Base-by-base conservation (phyloP, 2,888 invertebrate species). In the Congeria kusceri region DNA sequence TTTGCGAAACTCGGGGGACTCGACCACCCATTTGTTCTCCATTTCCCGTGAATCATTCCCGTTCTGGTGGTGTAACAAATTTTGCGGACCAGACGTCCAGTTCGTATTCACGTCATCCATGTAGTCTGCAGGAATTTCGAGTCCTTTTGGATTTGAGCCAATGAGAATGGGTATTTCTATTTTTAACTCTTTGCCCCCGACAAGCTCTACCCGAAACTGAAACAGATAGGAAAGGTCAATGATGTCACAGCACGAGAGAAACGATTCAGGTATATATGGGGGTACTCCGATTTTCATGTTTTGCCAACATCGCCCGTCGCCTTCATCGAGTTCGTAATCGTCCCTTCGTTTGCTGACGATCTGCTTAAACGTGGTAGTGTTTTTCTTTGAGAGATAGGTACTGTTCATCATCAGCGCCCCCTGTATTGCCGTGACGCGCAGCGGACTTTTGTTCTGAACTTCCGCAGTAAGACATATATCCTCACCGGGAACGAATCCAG, bases 191-290 rank as follows among this genome's bases (percentile, higher is more conserved):
- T 86, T 86, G 0, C 90, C 89, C 1, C 90, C 89, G 1, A 89
- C 85, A 4, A 92, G 73, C 71, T 93, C 93, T 13, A 93, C 88
- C n/a, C 88, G 75, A 76, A 93, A 93, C 75, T 91, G 89, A 70
- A 93, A 89, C 39, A 86, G 73, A 74, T 93, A 93, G 9, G 86
- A 75, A 62, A 93, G 88, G 65, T 93, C 92, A 39, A 93, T 93
- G 77, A 93, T 92, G 83, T 92, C 93, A 84, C 93, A 93, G 68
- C 87, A 89, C 47, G 92, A 90, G 27, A 93, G 84, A 9, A 86
- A 84, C 0, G 93, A 91, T 82, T 93, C 93, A 0, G 93, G 93
- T 28, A 93, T 91, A 80, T 93, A 93, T 0, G 92, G 92, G 5
- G 93, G 93, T 20, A 93, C 88, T 7, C 90, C 81, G 5, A 93